These are phyloP conservation scores for Zeuzera pyrina DNA, from an alignment of 2,888 invertebrate species.

Conservation along the genomic window DNA sequence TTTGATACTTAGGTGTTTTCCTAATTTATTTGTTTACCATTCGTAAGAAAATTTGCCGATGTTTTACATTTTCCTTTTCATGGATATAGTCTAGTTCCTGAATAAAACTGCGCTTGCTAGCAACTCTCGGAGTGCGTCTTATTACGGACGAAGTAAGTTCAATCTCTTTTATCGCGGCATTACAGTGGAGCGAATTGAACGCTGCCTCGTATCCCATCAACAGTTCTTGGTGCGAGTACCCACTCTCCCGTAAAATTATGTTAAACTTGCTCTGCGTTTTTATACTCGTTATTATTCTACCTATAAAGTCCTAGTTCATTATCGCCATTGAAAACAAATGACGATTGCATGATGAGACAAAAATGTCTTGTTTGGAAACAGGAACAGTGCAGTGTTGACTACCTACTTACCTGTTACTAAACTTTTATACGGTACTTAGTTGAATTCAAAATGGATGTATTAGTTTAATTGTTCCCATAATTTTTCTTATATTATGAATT, in stretches of 20 bases:
- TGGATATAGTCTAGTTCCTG: conserved; percentile 25
- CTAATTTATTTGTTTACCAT: too few relatives aligned
- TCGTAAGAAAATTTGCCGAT: too few relatives aligned
- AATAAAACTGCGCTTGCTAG: conserved; percentile 34
- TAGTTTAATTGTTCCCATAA: too few relatives aligned
- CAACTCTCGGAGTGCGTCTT: conserved; percentile 35
- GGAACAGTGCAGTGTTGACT: too few relatives aligned
- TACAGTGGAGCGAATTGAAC: conserved; percentile 56
- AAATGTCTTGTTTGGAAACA: too few relatives aligned
- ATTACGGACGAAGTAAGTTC: conserved; percentile 59
- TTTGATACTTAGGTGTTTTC: too few relatives aligned
- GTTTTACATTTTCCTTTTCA: too few relatives aligned
- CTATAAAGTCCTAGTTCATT: conserved; percentile 31
- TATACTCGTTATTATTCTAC: conserved; percentile 39
- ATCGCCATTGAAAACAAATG: conserved; percentile 23
- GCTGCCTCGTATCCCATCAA: conserved; percentile 40
- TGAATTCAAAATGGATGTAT: too few relatives aligned
- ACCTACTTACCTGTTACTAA: too few relatives aligned
- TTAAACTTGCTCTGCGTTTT: conserved; percentile 51
- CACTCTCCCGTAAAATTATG: conserved; percentile 63
- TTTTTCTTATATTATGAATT: too few relatives aligned
- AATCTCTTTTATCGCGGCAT: conserved; percentile 65
- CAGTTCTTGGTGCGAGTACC: conserved; percentile 41
- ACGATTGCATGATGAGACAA: conserved; percentile 19
- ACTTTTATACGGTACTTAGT: too few relatives aligned